Base-by-base conservation (phyloP, 2,797 vertebrate genomes). In the Xyrichtys novacula region DNA sequence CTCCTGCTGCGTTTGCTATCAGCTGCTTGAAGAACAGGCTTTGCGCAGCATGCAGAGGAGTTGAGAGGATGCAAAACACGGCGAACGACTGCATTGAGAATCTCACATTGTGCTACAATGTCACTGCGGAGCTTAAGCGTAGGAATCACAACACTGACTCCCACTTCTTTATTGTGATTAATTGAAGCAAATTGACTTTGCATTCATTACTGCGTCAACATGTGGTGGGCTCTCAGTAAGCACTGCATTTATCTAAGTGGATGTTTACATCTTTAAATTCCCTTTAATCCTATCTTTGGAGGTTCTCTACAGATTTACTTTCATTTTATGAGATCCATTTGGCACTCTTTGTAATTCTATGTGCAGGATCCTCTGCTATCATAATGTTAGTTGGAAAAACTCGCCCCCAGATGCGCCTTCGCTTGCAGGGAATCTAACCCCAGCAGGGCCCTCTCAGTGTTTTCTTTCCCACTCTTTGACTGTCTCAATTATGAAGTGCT, bases 401-500 rank as follows among this genome's bases (percentile, higher is more conserved):
- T 3, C 25, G 5, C 20, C 57, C 48, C 47, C 34, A 56, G 34
- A 77, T 77, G 42, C 59, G 40, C 26, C 34, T 76, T 54, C 26
- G 43, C 53, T 32, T 55, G 58, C 71, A 20, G 71, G 17, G 34
- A 82, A 68, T 70, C 54, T 76, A 83, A 68, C 39, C 55, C 74
- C 71, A 64, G 14, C 48, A 70, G 69, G 58, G 48, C n/a, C 9
- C 17, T 5, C 68, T 80, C 67, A 49, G 59, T 74, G 49, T 62
- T 77, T 74, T 69, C 56, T 40, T 40, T 53, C 55, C 59, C 14
- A 49, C 65, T 82, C 62, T 66, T 26, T 8, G 48, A 60, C 76
- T 31, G 61, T 58, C 73, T 86, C 71, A 85, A 80, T 81, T 71
- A 85, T 56, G 65, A 81, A 55, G 70, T 32, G 38, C 64, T 57